Evolutionary conservation across 2,888 invertebrate genomes (phyloP).

Genomic region (Heliconius cydno): DNA sequence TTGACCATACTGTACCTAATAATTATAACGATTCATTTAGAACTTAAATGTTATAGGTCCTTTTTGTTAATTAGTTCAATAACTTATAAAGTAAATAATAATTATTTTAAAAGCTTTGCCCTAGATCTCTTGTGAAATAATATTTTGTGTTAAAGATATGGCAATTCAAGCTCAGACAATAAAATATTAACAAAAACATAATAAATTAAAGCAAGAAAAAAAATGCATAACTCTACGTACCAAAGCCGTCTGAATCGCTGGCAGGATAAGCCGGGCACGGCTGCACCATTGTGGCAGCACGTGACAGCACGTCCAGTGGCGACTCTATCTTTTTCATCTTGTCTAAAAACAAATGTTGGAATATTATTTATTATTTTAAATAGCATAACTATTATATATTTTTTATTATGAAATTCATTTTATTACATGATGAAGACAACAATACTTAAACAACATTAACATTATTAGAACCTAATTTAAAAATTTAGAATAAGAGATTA

Average conservation of each 20-base stretch:
- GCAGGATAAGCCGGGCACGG: slow-evolving; percentile 84
- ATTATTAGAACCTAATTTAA: background rate
- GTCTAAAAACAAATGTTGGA: slow-evolving; percentile 21
- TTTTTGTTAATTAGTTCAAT: background rate
- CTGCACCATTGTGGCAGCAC: slow-evolving; percentile 95
- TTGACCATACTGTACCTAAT: background rate
- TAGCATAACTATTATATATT: background rate
- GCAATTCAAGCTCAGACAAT: background rate
- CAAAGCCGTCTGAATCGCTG: slow-evolving; percentile 80
- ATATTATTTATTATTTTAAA: background rate
- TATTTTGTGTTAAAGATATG: background rate
- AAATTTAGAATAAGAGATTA: too few relatives aligned
- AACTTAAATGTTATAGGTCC: background rate
- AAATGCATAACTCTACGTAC: slow-evolving; percentile 66
- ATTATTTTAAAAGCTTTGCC: background rate
- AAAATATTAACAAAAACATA: background rate
- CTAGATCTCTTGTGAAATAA: background rate
- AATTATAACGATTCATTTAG: background rate
- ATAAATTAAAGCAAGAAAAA: background rate
- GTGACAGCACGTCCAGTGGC: slow-evolving; percentile 92
- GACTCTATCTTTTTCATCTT: slow-evolving; percentile 90
- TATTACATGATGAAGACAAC: background rate
- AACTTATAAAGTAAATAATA: background rate
- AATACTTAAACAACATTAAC: background rate
- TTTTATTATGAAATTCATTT: background rate